These are phyloP conservation scores for Tiliqua scincoides DNA, from an alignment of 2,113 vertebrate species.

Conservation along the genomic window DNA sequence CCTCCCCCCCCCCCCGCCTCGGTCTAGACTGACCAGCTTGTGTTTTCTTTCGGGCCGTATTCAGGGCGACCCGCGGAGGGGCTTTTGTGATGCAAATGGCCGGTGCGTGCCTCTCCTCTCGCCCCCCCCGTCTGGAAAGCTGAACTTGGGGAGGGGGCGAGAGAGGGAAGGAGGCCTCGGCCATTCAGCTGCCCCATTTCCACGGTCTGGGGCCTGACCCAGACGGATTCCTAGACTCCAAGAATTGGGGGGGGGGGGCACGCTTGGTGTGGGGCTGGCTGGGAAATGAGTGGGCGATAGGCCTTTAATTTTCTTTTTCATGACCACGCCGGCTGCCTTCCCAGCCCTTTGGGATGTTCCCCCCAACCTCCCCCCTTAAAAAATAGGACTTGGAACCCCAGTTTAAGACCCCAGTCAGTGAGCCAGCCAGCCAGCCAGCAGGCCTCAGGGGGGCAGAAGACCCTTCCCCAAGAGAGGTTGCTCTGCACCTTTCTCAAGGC, in stretches of 20 bases:
- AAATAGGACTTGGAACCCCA: not conserved
- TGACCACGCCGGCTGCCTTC: not conserved
- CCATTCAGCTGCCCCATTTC: conserved; percentile 51
- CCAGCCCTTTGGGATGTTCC: not conserved
- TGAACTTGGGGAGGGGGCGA: conserved; percentile 57
- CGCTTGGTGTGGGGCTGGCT: not conserved
- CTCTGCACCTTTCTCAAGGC: too few species aligned
- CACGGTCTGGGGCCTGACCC: conserved; percentile 39
- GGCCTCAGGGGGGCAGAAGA: not conserved
- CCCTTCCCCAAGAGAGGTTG: not conserved
- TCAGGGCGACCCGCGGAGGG: conserved; percentile 58
- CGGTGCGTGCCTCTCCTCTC: rapidly evolving
- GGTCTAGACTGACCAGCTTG: conserved; percentile 49
- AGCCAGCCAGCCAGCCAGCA: too few species aligned
- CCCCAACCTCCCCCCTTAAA: not conserved
- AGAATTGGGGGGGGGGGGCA: not conserved
- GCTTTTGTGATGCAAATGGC: conserved; percentile 83
- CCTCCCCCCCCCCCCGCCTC: conserved; percentile 9
- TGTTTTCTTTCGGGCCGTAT: not conserved
- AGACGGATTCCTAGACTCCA: conserved; percentile 81
- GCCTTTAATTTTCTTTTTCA: not conserved
- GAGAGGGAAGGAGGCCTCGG: conserved; percentile 49
- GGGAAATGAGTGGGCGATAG: conserved; percentile 30
- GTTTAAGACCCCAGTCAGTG: too few species aligned
- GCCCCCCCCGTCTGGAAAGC: conserved; percentile 73